Conservation (phyloP, 1,140 invertebrate genomes). For the Drosophila littoralis region DNA sequence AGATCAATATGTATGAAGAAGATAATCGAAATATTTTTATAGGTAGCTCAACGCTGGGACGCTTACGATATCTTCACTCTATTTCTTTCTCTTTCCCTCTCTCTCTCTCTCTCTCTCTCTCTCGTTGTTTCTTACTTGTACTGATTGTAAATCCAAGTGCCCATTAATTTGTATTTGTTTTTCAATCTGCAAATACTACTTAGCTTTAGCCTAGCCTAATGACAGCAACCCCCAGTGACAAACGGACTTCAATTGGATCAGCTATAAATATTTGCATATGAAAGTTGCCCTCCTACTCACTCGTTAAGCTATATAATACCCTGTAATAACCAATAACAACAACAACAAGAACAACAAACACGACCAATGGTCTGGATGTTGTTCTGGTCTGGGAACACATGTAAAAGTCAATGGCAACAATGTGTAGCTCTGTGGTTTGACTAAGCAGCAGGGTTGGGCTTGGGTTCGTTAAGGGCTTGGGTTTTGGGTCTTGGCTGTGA, state of each 20-base stretch:
- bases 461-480: background rate
- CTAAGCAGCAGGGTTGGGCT: conserved; percentile 8
- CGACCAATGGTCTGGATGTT: background rate
- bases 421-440: conserved; percentile 65
- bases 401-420: conserved; percentile 78
- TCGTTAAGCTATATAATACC: conserved; percentile 12
- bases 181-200: background rate
- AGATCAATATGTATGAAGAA: too few relatives aligned
- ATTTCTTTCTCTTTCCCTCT: background rate
- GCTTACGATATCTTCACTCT: background rate
- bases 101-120: too few relatives aligned
- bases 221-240: background rate
- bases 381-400: conserved; percentile 46
- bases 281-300: background rate
- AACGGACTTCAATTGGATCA: conserved; percentile 5
- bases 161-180: too few relatives aligned
- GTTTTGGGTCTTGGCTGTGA: background rate
- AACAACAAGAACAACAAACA: conserved; percentile 11
- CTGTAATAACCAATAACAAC: conserved; percentile 31
- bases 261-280: conserved; percentile 14
- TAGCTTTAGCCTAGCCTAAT: background rate
- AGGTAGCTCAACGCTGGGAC: too few relatives aligned
- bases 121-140: too few relatives aligned
- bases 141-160: too few relatives aligned
- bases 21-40: too few relatives aligned